Evolutionary conservation across 2,888 invertebrate genomes (phyloP).

Genomic region (Hydropsyche betteni): DNA sequence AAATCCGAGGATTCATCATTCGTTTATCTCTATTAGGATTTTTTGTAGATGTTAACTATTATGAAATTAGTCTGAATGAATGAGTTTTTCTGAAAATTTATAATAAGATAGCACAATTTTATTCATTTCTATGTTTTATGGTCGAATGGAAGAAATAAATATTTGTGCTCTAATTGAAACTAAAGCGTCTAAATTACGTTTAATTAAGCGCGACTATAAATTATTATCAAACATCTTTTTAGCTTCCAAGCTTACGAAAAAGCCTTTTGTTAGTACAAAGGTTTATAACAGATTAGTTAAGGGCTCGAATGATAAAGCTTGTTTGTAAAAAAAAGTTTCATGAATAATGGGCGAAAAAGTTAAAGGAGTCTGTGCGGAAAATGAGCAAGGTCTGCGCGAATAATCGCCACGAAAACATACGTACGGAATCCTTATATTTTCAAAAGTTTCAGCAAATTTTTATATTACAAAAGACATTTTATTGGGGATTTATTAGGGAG

Average conservation of each 20-base stretch:
- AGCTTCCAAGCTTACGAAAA: not conserved
- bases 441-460: too few species aligned
- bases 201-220: conserved; percentile 1
- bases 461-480: too few species aligned
- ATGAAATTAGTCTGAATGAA: too few species aligned
- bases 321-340: conserved; percentile 38
- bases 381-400: conserved; percentile 27
- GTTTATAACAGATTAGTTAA: conserved; percentile 40
- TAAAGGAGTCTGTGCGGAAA: conserved; percentile 36
- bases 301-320: conserved; percentile 41
- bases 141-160: too few species aligned
- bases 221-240: conserved; percentile 6
- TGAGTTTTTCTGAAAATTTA: too few species aligned
- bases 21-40: too few species aligned
- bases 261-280: conserved; percentile 33
- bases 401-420: conserved; percentile 22
- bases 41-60: too few species aligned
- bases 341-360: conserved; percentile 38
- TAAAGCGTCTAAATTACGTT: not conserved
- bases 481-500: too few species aligned
- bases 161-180: not conserved
- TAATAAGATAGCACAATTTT: too few species aligned
- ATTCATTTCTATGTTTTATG: too few species aligned
- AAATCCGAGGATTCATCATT: too few species aligned
- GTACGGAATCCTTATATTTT: too few species aligned